A percentile compares a stretch with the other conserved stretches of the same genome.
Evolutionary conservation across 2,888 invertebrate genomes (phyloP).

Genomic region (Eurytoma californica): DNA sequence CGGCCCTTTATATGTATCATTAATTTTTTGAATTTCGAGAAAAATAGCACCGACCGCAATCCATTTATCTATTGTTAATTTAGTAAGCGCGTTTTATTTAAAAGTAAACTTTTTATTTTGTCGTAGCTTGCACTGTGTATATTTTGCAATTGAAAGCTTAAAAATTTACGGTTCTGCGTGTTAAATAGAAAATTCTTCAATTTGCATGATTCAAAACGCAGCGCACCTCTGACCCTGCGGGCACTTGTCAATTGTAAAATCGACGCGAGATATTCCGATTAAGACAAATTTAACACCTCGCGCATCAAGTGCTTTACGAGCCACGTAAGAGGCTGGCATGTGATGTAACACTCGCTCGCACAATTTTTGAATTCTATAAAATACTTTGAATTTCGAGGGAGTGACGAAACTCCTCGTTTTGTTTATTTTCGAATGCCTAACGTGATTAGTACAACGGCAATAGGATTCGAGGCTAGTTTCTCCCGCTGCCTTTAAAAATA

Average conservation of each 20-base stretch:
- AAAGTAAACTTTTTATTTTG: too few relatives aligned
- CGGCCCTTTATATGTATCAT: not conserved
- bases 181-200: conserved; percentile 33
- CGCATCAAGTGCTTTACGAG: conserved; percentile 11
- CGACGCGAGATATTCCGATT: not conserved
- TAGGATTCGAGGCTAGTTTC: conserved; percentile 4
- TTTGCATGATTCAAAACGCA: conserved; percentile 57
- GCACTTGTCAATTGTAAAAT: conserved; percentile 40
- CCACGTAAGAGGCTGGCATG: not conserved
- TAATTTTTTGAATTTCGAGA: conserved; percentile 30
- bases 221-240: conserved; percentile 58
- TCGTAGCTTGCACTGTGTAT: too few relatives aligned
- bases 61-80: too few relatives aligned
- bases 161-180: conserved; percentile 3
- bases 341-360: too few relatives aligned
- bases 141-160: too few relatives aligned
- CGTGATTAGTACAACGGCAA: conserved; percentile 10
- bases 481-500: conserved; percentile 23
- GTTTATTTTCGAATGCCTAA: too few relatives aligned
- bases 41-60: not conserved
- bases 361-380: too few relatives aligned
- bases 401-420: too few relatives aligned
- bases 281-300: too few relatives aligned
- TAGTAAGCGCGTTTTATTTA: too few relatives aligned
- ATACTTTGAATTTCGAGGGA: too few relatives aligned